Evolutionary conservation across 1,140 invertebrate species (phyloP), one percentile per base, ranked within the genome.

Genomic region (Bicyclus anynana): DNA sequence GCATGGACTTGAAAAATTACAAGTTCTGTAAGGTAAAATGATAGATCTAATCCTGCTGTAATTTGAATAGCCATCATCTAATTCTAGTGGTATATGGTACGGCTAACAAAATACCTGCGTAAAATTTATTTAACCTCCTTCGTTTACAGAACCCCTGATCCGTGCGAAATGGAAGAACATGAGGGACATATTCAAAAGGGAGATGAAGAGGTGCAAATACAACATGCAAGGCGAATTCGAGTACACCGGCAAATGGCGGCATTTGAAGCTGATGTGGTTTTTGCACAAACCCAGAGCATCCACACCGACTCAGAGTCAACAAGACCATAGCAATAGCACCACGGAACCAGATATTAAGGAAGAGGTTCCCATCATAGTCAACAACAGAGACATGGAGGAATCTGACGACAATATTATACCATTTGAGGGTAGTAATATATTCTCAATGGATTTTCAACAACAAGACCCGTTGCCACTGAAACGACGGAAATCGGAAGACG

Each of bases 121-220:
- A 7, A 23, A 23, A 23, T 23, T 2, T 23, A 23, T 7, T 23
- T 4, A 4, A 4, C 7, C 2, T 10, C 16, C 16, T 16, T 16
- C 6, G 1, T 17, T 74, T 69, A 26, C 74, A 80, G 77, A 72
- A 37, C 51, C 59, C 5, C 7, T 59, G 4, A 9, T 77, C 9
- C 56, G 64, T 13, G 42, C 49, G 0, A 84, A 81, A 65, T 81
- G 77, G 78, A 80, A 78, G 48, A 77, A 70, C 13, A 53, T 81
- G 0, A 59, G 76, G 4, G 76, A 77, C 40, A 23, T 68, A 6
- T 84, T 75, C 38, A 72, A 61, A 20, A 65, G 59, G 27, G 68
- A 77, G 40, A 1, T 72, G 3, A 74, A 65, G 7, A 77, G 67
- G 49, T 46, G 21, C n/a, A 23, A 59, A 10, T 12, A 49, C 1